Evolutionary conservation across 2,797 vertebrate genomes (phyloP).

Genomic region (Thamnophis elegans): DNA sequence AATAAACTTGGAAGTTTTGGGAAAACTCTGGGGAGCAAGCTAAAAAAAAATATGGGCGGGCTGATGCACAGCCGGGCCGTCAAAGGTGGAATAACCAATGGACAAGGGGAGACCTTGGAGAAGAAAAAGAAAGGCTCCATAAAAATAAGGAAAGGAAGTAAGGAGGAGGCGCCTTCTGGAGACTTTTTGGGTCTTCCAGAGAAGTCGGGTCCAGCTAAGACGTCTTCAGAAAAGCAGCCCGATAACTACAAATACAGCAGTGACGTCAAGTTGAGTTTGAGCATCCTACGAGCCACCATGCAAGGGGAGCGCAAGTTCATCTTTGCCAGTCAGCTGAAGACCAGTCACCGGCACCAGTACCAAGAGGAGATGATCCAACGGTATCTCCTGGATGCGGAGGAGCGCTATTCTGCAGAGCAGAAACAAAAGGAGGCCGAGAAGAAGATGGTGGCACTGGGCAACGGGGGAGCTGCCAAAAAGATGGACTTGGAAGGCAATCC

Average conservation of each 20-base stretch:
- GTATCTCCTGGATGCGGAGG: slow-evolving; percentile 89
- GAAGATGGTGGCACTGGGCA: slow-evolving; percentile 65
- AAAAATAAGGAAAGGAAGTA: slow-evolving; percentile 83
- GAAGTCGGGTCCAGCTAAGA: slow-evolving; percentile 67
- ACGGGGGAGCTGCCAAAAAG: slow-evolving; percentile 49
- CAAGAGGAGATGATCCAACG: slow-evolving; percentile 98
- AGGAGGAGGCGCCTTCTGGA: slow-evolving; percentile 73
- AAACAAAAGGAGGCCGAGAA: slow-evolving; percentile 86
- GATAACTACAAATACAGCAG: slow-evolving; percentile 83
- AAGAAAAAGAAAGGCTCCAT: slow-evolving; percentile 86
- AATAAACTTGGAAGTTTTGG: slow-evolving; percentile 97
- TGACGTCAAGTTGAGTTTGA: slow-evolving; percentile 88
- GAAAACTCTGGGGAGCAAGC: slow-evolving; percentile 92
- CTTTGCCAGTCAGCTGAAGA: slow-evolving; percentile 86
- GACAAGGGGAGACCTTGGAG: slow-evolving; percentile 72
- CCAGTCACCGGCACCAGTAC: slow-evolving; percentile 90
- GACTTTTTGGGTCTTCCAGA: slow-evolving; percentile 67
- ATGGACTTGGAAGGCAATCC: slow-evolving; percentile 61
- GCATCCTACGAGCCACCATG: slow-evolving; percentile 87
- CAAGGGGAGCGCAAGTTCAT: slow-evolving; percentile 91
- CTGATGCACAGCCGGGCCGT: slow-evolving; percentile 84
- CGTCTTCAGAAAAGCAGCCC: slow-evolving; percentile 63
- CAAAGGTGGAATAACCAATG: slow-evolving; percentile 67
- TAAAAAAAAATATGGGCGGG: slow-evolving; percentile 95
- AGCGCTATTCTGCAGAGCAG: slow-evolving; percentile 86